Evolutionary conservation across 2,113 vertebrate genomes (phyloP), one percentile per base, ranked within the genome.

Genomic region (Athene noctua): DNA sequence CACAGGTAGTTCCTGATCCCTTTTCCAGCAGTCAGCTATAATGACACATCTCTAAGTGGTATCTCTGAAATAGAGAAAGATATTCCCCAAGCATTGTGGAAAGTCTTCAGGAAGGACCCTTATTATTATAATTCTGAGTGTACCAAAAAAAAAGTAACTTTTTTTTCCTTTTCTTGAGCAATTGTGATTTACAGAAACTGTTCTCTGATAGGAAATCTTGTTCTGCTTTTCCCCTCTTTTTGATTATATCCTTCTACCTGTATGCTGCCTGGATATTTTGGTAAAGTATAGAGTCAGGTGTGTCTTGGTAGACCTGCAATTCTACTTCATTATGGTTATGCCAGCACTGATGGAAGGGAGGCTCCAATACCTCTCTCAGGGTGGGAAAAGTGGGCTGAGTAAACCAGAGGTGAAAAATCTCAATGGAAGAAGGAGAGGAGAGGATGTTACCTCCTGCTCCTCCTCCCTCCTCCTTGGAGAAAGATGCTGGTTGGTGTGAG

Each of bases 291-390:
- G 0, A 1, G 30, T 61, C 40, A 62, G 30, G 16, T 40, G 11
- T 52, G 29, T 47, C 2, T 0, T 6, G 22, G 19, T 15, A 49
- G 0, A 34, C 2, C 40, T 89, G 34, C 5, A 62, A 5, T 32
- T 21, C 40, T 5, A 15, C 2, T 15, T 34, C 2, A 0, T 22
- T 12, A 29, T 2, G 26, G 15, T 18, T 75, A 32, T 84, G 15
- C 27, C 54, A 63, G 6, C 26, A 8, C 26, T 29, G 38, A 15
- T 49, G 38, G 40, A 59, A 61, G 4, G 11, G 18, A 86, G 5
- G 30, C 46, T 73, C 58, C 27, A 52, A 7, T 22, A 36, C 12
- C 36, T 83, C 38, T 26, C 34, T 65, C 18, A 25, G 32, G 27
- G 12, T 1, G 73, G 55, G 27, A 62, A 22, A 29, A 20, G 16